Conservation (phyloP, 2,888 invertebrate species). For the Hybos culiciformis region DNA sequence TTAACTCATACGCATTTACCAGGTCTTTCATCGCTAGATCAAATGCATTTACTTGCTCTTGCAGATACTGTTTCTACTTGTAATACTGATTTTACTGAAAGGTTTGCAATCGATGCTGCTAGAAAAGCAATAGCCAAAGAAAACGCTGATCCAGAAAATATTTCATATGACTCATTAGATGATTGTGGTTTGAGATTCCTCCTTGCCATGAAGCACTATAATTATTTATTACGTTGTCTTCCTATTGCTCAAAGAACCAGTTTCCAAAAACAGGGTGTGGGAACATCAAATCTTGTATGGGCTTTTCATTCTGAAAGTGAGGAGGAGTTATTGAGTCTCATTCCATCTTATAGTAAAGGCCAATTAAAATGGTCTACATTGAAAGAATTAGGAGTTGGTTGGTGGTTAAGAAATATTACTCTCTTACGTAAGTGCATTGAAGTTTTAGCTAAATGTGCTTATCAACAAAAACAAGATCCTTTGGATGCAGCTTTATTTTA, state of each 20-base stretch:
- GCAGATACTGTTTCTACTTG: constrained; percentile 96
- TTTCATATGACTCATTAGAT: constrained; percentile 70
- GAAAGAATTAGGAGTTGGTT: constrained; percentile 80
- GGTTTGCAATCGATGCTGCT: constrained; percentile 56
- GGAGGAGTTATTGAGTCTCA: constrained; percentile 79
- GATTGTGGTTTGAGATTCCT: constrained; percentile 95
- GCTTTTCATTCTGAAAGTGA: constrained; percentile 98
- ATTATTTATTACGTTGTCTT: constrained; percentile 84
- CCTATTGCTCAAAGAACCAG: constrained; percentile 77
- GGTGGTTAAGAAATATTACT: constrained; percentile 86
- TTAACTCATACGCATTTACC: constrained; percentile 91
- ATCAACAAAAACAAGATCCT: constrained; percentile 83
- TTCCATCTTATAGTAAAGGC: constrained; percentile 76
- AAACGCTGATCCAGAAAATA: constrained; percentile 39
- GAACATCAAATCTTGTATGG: constrained; percentile 90
- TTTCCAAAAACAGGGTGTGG: constrained; percentile 75
- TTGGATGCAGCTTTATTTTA: constrained; percentile 96
- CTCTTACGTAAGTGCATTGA: constrained; percentile 75
- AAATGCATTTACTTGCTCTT: constrained; percentile 97
- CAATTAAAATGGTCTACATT: constrained; percentile 81
- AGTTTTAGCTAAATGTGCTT: constrained; percentile 86
- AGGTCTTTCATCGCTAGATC: constrained; percentile 89
- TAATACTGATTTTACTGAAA: constrained; percentile 74
- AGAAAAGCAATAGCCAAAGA: constrained; percentile 54
- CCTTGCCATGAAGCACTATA: constrained; percentile 94